Evolutionary conservation across 2,113 vertebrate species (phyloP).

Genomic region (Coregonus clupeaformis): DNA sequence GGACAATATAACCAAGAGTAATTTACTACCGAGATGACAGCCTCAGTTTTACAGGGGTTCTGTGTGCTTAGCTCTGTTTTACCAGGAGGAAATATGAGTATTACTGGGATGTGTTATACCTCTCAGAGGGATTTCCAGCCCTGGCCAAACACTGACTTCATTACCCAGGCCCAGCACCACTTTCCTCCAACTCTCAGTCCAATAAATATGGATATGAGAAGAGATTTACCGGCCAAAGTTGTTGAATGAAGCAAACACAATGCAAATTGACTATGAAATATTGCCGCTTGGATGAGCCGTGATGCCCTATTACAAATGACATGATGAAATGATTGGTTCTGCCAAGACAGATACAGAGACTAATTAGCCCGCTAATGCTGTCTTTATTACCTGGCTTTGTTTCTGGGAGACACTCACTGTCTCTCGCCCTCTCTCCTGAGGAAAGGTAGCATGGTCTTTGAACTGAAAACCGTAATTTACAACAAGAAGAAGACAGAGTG

Average conservation of each 20-base stretch:
- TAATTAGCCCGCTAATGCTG: slow-evolving; percentile 76
- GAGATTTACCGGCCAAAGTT: slow-evolving; percentile 72
- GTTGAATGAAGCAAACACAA: slow-evolving; percentile 60
- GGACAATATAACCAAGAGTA: slow-evolving; percentile 26
- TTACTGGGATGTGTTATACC: slow-evolving; percentile 38
- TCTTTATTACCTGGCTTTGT: slow-evolving; percentile 70
- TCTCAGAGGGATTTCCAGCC: slow-evolving; percentile 45
- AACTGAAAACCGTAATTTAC: slow-evolving; percentile 33
- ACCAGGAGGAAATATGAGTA: slow-evolving; percentile 29
- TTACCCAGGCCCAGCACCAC: slow-evolving; percentile 54
- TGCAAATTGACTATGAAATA: slow-evolving; percentile 71
- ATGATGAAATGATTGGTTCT: slow-evolving; percentile 69
- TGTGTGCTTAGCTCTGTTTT: slow-evolving; percentile 31
- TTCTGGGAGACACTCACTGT: slow-evolving; percentile 49
- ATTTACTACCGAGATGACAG: slow-evolving; percentile 45
- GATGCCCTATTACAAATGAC: slow-evolving; percentile 55
- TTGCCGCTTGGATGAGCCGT: slow-evolving; percentile 48
- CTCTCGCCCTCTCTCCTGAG: slow-evolving; percentile 20
- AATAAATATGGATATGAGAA: slow-evolving; percentile 75
- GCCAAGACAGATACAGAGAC: slow-evolving; percentile 58
- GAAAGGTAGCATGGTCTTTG: slow-evolving; percentile 38
- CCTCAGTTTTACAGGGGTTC: slow-evolving; percentile 49
- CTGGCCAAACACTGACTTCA: slow-evolving; percentile 50
- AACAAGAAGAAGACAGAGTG: slow-evolving; percentile 38
- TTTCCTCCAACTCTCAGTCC: slow-evolving; percentile 60